Evolutionary conservation across 2,888 invertebrate species (phyloP).

Genomic region (Trissolcus japonicus): DNA sequence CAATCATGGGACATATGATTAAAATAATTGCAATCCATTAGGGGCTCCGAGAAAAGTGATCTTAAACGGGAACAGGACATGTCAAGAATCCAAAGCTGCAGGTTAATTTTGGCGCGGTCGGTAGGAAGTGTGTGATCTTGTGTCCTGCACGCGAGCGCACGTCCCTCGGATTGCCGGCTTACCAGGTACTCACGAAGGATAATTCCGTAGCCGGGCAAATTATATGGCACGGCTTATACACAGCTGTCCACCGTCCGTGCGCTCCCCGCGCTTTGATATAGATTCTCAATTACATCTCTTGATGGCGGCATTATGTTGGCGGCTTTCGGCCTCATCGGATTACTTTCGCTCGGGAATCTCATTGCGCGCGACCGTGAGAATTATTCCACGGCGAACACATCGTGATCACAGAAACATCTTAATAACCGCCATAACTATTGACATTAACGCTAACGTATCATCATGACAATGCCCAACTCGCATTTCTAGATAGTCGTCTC

Average conservation of each 20-base stretch:
- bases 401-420: slow-evolving; percentile 45
- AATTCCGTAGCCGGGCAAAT: slow-evolving; percentile 49
- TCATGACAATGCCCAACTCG: slow-evolving; percentile 6
- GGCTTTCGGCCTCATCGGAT: slow-evolving; percentile 20
- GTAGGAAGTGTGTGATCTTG: slow-evolving; percentile 34
- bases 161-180: slow-evolving; percentile 48
- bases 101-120: slow-evolving; percentile 42
- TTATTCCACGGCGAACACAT: slow-evolving; percentile 25
- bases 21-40: slow-evolving; percentile 39
- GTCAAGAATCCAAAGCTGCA: slow-evolving; percentile 24
- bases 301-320: slow-evolving; percentile 39
- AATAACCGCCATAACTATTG: slow-evolving; percentile 32
- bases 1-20: slow-evolving; percentile 36
- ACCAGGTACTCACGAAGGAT: slow-evolving; percentile 47
- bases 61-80: slow-evolving; percentile 32
- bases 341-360: slow-evolving; percentile 16
- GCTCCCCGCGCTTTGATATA: slow-evolving; percentile 48
- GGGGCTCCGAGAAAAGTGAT: slow-evolving; percentile 18
- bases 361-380: slow-evolving; percentile 48
- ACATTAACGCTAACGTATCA: slow-evolving; percentile 33
- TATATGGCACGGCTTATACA: slow-evolving; percentile 44
- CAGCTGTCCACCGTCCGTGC: slow-evolving; percentile 52
- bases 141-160: slow-evolving; percentile 38
- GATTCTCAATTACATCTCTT: slow-evolving; percentile 50
- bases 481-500: neutral